phyloP scores from a whole-genome alignment of 1,140 invertebrate genomes.

The Cyphomyrmex costatus region DNA sequence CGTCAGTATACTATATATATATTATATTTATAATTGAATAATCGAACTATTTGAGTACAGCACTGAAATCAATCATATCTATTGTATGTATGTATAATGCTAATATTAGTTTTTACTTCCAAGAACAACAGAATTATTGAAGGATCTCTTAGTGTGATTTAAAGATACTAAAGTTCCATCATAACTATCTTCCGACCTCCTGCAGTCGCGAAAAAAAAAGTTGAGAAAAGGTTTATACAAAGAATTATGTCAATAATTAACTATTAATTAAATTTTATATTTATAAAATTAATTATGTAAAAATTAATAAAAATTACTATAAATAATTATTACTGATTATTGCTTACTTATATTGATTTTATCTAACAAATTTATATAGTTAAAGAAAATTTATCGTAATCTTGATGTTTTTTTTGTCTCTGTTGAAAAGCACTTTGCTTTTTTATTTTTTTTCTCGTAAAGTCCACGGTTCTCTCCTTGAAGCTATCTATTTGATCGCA shows the following conservation, averaged over 20 bases:
- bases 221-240: neutral
- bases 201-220: neutral
- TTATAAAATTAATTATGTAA: no score
- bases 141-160: neutral
- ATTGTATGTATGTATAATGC: neutral
- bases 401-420: neutral
- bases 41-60: neutral
- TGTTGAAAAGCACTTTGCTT: neutral
- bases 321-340: neutral
- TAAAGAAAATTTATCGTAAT: neutral
- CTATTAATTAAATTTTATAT: neutral
- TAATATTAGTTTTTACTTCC: neutral
- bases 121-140: neutral
- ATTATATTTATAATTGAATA: neutral
- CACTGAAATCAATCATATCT: neutral
- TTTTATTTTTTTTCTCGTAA: conserved; percentile 9
- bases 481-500: conserved; percentile 2
- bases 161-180: conserved; percentile 6
- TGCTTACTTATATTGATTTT: neutral
- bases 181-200: no score
- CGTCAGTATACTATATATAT: neutral
- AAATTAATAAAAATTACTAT: neutral
- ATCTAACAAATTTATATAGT: neutral
- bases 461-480: neutral
- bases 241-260: neutral